Percentiles rank a stretch among this genome's conserved stretches.
phyloP scores from a whole-genome alignment of 2,888 invertebrate species.

The Aphrophora alni region DNA sequence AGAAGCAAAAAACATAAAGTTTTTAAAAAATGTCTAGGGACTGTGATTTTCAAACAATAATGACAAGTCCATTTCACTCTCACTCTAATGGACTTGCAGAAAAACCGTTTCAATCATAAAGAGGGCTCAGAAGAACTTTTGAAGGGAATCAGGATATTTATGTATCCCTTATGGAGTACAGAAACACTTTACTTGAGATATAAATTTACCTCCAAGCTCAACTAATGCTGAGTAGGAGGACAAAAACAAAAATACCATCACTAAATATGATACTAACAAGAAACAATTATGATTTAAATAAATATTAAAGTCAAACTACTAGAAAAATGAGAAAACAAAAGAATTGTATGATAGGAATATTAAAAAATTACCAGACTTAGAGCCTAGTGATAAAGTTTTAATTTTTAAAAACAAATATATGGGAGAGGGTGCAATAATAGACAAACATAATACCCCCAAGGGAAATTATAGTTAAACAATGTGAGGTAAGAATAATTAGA shows the following conservation, averaged over 20 bases:
- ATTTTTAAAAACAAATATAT: background rate
- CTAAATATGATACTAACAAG: background rate
- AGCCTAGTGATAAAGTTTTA: no score
- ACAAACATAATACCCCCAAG: constrained; percentile 15
- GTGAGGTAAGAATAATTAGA: background rate
- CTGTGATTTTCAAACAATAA: constrained; percentile 10
- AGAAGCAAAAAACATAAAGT: constrained; percentile 4
- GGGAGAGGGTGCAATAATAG: background rate
- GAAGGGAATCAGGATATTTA: constrained; percentile 13
- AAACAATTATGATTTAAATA: no score
- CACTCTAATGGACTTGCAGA: constrained; percentile 24
- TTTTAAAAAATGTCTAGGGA: no score
- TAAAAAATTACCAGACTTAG: no score
- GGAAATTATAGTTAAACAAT: background rate
- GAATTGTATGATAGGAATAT: background rate
- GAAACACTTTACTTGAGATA: constrained; percentile 10
- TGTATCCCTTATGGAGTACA: constrained; percentile 22
- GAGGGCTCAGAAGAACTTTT: constrained; percentile 9
- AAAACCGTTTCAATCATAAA: constrained; percentile 13
- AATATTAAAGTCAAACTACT: no score
- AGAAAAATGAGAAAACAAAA: background rate
- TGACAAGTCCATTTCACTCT: constrained; percentile 8
- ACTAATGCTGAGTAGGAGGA: constrained; percentile 12
- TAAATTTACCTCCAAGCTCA: constrained; percentile 20
- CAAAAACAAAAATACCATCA: constrained; percentile 13